Base-by-base conservation (phyloP, 2,113 vertebrate species). In the Arvicanthis niloticus region DNA sequence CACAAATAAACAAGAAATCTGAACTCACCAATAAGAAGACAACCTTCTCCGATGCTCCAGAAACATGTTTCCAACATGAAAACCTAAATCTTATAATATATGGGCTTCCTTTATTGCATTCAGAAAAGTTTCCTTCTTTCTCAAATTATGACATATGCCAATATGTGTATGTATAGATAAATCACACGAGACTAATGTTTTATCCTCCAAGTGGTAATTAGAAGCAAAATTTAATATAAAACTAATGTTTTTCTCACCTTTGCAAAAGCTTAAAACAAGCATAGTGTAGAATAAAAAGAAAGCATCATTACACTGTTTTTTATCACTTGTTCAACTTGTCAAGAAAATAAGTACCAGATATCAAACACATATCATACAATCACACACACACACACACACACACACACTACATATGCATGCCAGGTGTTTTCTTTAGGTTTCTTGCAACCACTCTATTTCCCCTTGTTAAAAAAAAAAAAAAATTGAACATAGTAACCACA, bases 391-490 rank as follows among this genome's bases (percentile, higher is more conserved):
- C 58, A 4, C 62, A 37, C 48, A 45, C 40, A 24, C 48, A 19
- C 51, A 53, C 45, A 21, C 58, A 62, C 37, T 97, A 90, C 76
- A 95, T 95, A 89, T 45, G 88, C 42, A 37, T 37, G 77, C 82
- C 92, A n/a, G 22, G 34, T 53, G 7, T 88, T 56, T 96, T 94
- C 67, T 94, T 60, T 76, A 94, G 58, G 96, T 40, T 91, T 42
- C 62, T 96, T 92, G 42, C 0, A 26, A 4, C 94, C 75, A 88
- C 68, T 94, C 84, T 96, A 76, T 88, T 96, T 95, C 37, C 65
- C 73, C 86, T 96, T 95, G 19, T 42, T 97, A 89, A 76, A 93
- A 65, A 92, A 68, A 89, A 84, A 84, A 51, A 60, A 92, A 68
- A 90, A 53, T 95, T 88, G 91, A 90, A n/a, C 73, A 90, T 73